Base-by-base conservation (phyloP, 2,797 vertebrate genomes). In the Sarcoramphus papa region DNA sequence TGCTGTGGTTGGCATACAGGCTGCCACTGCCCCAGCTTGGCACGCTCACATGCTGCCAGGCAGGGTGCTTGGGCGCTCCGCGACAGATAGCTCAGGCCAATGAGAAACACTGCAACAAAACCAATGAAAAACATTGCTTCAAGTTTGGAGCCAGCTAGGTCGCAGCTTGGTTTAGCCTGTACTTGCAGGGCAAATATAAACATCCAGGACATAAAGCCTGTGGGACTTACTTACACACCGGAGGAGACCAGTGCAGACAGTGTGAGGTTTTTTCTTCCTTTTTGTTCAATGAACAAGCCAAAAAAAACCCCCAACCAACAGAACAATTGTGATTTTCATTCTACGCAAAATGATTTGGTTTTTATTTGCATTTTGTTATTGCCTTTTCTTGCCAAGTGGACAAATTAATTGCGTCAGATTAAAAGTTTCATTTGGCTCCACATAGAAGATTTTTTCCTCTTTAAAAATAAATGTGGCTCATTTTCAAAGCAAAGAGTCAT, bases 401-500 rank as follows among this genome's bases (percentile, higher is more conserved):
- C 37, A 89, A 92, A 87, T 85, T 83, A 80, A 84, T 90, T 78
- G 37, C 67, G 12, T 62, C 43, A 85, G 43, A 80, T 67, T 80
- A 60, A 41, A 92, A 85, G 13, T 74, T 92, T 88, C 10, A 83
- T 80, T 92, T 85, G 56, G 60, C 30, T 95, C 25, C 40, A 51
- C 12, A 56, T 30, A 59, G 93, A 82, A 70, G 33, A 7, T 74
- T 53, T 74, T 78, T 56, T 18, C 13, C 23, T 31, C 30, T 89
- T 90, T 68, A 80, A 69, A 93, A 90, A 83, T 51, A 24, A 77
- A 37, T 24, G 35, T 41, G 4, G 20, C 23, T 85, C 8, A 41
- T 83, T 91, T 95, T 88, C 73, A 94, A 95, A 90, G 54, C 65
- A 94, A 75, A 73, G 43, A 73, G 51, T 67, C 10, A 65, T 82